Percentiles rank a stretch among this genome's conserved stretches.
Evolutionary conservation across 2,113 vertebrate genomes (phyloP).

Genomic region (Larimichthys crocea): DNA sequence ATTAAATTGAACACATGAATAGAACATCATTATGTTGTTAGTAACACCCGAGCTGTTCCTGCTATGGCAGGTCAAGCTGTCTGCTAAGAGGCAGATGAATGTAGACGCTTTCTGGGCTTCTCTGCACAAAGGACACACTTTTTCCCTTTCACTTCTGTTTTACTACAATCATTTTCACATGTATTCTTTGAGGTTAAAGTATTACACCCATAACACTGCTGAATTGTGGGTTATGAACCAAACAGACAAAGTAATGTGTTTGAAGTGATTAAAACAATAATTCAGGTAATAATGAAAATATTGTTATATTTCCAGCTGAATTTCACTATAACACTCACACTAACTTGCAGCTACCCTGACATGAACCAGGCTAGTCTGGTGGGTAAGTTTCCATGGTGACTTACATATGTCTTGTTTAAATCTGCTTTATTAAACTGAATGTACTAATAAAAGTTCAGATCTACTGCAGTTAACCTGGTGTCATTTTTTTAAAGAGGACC

Average conservation of each 20-base stretch:
- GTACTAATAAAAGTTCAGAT: neutral
- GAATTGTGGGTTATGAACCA: neutral
- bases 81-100: neutral
- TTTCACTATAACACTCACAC: neutral
- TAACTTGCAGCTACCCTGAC: neutral
- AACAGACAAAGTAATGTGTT: neutral
- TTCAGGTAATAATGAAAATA: neutral
- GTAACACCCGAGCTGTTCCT: neutral
- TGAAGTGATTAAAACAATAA: neutral
- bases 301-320: neutral
- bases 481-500: no score
- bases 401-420: neutral
- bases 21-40: no score
- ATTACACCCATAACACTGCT: neutral
- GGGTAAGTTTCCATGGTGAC: neutral
- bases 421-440: neutral
- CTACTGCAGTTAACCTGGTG: neutral
- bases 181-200: neutral
- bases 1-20: no score
- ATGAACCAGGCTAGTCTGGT: neutral
- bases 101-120: neutral
- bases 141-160: neutral
- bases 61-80: neutral
- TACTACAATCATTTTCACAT: neutral
- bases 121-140: neutral